A percentile compares a stretch with the other conserved stretches of the same genome.
These are phyloP conservation scores for Carabus problematicus DNA, from an alignment of 2,888 invertebrate genomes.

Conservation along the genomic window DNA sequence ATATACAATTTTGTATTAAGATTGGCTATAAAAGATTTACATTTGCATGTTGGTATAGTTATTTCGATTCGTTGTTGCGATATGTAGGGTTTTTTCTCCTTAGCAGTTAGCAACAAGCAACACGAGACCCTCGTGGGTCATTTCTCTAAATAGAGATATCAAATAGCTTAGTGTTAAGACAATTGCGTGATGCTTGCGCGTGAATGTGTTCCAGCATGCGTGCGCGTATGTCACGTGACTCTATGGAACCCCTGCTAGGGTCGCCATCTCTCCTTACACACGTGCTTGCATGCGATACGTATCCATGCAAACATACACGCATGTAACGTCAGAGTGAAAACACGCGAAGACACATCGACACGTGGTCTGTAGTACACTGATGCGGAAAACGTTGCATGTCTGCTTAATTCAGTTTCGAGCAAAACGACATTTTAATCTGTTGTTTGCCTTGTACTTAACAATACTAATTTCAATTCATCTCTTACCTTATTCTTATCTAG, in stretches of 20 bases:
- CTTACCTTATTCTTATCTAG: constrained; percentile 7
- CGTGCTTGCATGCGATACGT: neutral
- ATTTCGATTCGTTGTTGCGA: too few species aligned
- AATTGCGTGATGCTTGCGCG: constrained; percentile 28
- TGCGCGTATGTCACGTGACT: constrained; percentile 12
- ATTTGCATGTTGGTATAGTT: too few species aligned
- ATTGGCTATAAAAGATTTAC: too few species aligned
- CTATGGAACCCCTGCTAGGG: constrained; percentile 10
- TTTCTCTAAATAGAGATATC: constrained; percentile 31
- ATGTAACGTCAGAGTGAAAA: neutral
- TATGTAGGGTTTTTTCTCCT: too few species aligned
- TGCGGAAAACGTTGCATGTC: constrained; percentile 15
- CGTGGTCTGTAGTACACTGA: neutral
- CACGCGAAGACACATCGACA: constrained; percentile 14
- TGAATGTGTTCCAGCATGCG: constrained; percentile 11
- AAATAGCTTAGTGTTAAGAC: constrained; percentile 23
- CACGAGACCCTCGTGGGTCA: too few species aligned
- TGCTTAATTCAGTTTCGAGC: constrained; percentile 12
- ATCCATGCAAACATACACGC: constrained; percentile 5
- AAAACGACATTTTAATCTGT: constrained; percentile 25
- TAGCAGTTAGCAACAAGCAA: too few species aligned
- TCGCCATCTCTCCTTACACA: neutral
- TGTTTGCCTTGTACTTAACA: constrained; percentile 21
- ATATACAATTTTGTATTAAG: too few species aligned
- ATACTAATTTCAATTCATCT: constrained; percentile 22